Base-by-base conservation (phyloP, 1,140 invertebrate genomes). In the Aphis gossypii region DNA sequence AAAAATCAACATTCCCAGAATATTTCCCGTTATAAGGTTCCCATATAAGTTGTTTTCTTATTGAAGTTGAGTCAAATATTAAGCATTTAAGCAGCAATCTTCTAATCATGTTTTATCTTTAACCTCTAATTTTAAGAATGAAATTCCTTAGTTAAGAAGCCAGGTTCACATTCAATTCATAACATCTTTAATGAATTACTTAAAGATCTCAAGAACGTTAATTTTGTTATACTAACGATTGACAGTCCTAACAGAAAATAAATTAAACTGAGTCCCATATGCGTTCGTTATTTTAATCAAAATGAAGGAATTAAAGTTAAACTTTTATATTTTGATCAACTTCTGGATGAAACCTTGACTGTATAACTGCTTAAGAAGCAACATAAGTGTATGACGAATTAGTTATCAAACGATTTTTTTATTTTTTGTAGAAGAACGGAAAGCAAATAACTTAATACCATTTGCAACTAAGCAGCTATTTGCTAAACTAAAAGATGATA, bases 401-500 rank as follows among this genome's bases (percentile, higher is more conserved):
- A 83, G 82, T 83, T 83, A 83, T 83, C 82, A 83, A 83, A 83
- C 82, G n/a, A n/a, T n/a, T n/a, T n/a, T n/a, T n/a, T n/a, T n/a
- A n/a, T n/a, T n/a, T n/a, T n/a, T n/a, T n/a, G n/a, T 83, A 41
- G 38, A 41, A 83, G 82, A 83, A 83, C 82, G 35, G 82, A 83
- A 83, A 83, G 82, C 35, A 83, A 83, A 83, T 83, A 38, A 83
- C 38, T 83, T 83, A 41, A 83, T 83, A 83, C 82, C 82, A 41
- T 83, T 86, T 46, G 83, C 83, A 86, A 41, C 83, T 86, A 86
- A 86, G 7, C 83, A 86, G 9, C 83, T 86, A 86, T 41, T 86
- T 86, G 83, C 23, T 86, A 86, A 86, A 86, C 83, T 86, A 1
- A 86, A 86, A 86, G 41, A 86, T 86, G 41, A 86, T 86, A 86